These are phyloP conservation scores for Mimumesa dahlbomi DNA, from an alignment of 2,888 invertebrate genomes.

Conservation along the genomic window DNA sequence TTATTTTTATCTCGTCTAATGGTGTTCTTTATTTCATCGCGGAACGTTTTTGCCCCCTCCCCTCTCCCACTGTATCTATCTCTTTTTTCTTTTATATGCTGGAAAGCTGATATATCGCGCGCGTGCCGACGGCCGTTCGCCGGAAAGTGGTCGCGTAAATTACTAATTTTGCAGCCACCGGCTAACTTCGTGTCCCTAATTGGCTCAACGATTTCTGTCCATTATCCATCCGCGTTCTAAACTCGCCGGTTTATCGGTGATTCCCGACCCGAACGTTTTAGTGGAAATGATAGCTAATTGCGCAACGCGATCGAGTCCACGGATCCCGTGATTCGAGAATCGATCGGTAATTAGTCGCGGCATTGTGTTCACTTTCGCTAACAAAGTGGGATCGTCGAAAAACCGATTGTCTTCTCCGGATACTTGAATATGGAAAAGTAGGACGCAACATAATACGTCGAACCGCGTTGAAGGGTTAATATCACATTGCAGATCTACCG, in stretches of 20 bases:
- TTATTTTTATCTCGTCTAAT: slow-evolving; percentile 43
- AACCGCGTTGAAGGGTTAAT: slow-evolving; percentile 53
- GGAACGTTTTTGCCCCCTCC: background rate
- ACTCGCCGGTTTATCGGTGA: background rate
- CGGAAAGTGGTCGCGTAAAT: background rate
- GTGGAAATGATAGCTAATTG: too few species aligned
- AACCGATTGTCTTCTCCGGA: slow-evolving; percentile 37
- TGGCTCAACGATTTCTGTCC: slow-evolving; percentile 20
- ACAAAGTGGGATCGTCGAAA: slow-evolving; percentile 29
- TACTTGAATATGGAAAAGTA: slow-evolving; percentile 23
- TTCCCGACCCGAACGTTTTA: too few species aligned
- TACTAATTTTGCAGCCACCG: background rate
- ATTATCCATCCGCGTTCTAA: slow-evolving; percentile 10
- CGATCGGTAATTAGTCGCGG: too few species aligned
- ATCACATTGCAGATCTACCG: slow-evolving; percentile 43
- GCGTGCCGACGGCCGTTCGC: background rate
- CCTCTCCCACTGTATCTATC: too few species aligned
- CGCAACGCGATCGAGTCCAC: too few species aligned
- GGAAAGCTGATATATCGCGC: background rate
- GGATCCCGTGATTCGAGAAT: too few species aligned
- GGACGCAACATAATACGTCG: slow-evolving; percentile 53
- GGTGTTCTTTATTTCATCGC: slow-evolving; percentile 2
- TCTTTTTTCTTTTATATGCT: too few species aligned
- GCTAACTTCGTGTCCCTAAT: slow-evolving; percentile 21
- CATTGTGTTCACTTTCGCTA: background rate